Evolutionary conservation across 2,113 vertebrate species (phyloP).

Genomic region (Serilophus lunatus): DNA sequence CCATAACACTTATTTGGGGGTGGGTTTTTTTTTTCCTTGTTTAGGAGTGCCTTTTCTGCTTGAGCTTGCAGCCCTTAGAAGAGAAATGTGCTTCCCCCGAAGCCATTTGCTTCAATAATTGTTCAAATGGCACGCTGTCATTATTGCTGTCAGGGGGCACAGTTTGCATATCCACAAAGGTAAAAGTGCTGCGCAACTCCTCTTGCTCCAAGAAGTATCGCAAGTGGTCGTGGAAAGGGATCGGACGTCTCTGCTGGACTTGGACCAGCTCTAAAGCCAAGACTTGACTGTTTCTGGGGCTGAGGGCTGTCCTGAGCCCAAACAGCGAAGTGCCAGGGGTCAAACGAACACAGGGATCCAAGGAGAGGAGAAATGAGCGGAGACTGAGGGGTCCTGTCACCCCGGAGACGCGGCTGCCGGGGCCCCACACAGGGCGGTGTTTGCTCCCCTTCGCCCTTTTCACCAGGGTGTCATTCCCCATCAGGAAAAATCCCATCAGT

Average conservation of each 20-base stretch:
- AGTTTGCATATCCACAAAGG: background rate
- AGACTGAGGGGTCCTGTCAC: background rate
- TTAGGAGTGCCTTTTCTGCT: background rate
- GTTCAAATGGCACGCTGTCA: background rate
- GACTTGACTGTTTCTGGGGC: fast-evolving
- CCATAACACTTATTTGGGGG: background rate
- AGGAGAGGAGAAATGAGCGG: fast-evolving
- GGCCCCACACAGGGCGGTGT: fast-evolving
- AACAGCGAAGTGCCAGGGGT: background rate
- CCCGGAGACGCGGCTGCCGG: fast-evolving
- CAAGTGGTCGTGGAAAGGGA: background rate
- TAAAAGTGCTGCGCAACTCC: background rate
- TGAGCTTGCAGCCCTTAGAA: background rate
- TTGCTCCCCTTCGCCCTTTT: background rate
- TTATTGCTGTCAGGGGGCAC: background rate
- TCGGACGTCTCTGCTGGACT: fast-evolving
- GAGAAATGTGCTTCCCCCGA: background rate
- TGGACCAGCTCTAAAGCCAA: background rate
- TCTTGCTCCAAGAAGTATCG: background rate
- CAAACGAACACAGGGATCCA: fast-evolving
- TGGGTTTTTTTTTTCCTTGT: background rate
- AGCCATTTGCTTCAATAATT: background rate
- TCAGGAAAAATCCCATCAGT: background rate
- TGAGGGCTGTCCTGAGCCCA: background rate
- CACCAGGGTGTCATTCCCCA: background rate